Conservation (phyloP, 1,140 invertebrate genomes). For the Drosophila varians region DNA sequence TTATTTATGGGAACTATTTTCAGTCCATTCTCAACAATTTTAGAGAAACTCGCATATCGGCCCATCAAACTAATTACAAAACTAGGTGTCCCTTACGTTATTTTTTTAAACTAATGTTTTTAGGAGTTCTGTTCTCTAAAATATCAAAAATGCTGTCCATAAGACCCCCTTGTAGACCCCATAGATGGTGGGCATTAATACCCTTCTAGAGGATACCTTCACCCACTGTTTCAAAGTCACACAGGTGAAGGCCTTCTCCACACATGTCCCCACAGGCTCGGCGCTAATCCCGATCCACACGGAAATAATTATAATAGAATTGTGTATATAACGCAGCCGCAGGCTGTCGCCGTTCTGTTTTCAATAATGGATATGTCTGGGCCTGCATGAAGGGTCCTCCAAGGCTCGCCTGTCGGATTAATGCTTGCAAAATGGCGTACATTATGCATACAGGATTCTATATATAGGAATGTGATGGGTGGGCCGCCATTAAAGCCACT, state of each 20-base stretch:
- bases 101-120: too few relatives aligned
- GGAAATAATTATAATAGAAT: conserved; percentile 51
- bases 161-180: too few relatives aligned
- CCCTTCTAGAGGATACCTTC: too few relatives aligned
- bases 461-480: conserved; percentile 9
- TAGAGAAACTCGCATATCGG: too few relatives aligned
- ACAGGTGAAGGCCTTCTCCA: conserved; percentile 4
- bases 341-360: conserved; percentile 21
- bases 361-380: conserved; percentile 32
- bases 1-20: too few relatives aligned
- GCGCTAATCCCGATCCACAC: conserved; percentile 22
- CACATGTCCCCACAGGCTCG: conserved; percentile 2
- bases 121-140: too few relatives aligned
- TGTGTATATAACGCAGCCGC: conserved; percentile 35
- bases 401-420: conserved; percentile 15
- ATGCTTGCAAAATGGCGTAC: conserved; percentile 24
- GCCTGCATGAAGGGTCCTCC: conserved; percentile 3
- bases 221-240: conserved; percentile 5
- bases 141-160: too few relatives aligned
- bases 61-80: too few relatives aligned
- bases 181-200: too few relatives aligned
- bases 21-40: too few relatives aligned
- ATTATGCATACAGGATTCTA: conserved; percentile 52
- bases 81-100: too few relatives aligned
- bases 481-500: conserved; percentile 7